Evolutionary conservation across 2,888 invertebrate genomes (phyloP).

Genomic region (Synergus itoensis): DNA sequence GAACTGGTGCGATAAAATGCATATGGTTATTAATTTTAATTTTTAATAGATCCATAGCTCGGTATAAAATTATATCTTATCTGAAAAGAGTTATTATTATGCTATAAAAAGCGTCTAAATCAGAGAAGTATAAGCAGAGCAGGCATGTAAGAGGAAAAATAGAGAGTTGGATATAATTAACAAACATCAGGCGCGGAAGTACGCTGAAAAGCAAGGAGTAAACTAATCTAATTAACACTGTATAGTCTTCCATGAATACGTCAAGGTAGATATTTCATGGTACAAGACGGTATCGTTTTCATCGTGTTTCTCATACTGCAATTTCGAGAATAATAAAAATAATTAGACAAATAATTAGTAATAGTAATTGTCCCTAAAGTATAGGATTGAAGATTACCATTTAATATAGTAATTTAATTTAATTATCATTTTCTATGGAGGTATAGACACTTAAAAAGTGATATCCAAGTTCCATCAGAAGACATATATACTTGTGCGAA

Average conservation of each 20-base stretch:
- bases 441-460: no score
- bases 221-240: constrained; percentile 55
- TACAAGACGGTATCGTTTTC: constrained; percentile 1
- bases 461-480: no score
- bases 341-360: constrained; percentile 11
- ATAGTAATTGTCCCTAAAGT: neutral
- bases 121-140: constrained; percentile 42
- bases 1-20: constrained; percentile 16
- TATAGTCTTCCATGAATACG: constrained; percentile 11
- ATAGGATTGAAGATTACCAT: no score
- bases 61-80: constrained; percentile 38
- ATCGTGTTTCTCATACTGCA: neutral
- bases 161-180: constrained; percentile 63
- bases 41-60: constrained; percentile 18
- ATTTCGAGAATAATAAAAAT: neutral
- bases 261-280: neutral
- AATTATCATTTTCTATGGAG: no score
- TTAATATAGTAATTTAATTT: no score
- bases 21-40: constrained; percentile 18
- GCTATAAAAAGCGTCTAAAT: constrained; percentile 47
- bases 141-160: constrained; percentile 49
- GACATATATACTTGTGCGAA: no score
- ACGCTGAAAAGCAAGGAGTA: constrained; percentile 55
- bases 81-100: constrained; percentile 34
- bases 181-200: constrained; percentile 58